Evolutionary conservation across 37 sponge, comb jelly and placozoan species (phyloP).

Genomic region (Oscarella lobularis): DNA sequence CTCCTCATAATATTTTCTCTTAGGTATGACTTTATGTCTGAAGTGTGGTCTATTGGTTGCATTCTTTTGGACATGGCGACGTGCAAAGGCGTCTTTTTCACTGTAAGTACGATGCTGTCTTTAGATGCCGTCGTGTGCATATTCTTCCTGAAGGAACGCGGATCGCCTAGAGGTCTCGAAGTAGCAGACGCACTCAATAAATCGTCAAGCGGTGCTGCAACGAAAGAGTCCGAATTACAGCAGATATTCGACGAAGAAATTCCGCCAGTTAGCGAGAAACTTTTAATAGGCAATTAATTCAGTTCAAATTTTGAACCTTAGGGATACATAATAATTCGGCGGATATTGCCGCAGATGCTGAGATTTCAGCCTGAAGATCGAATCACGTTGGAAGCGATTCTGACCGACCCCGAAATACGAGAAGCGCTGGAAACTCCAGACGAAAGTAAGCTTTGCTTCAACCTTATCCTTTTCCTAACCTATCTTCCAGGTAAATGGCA

Average conservation of each 20-base stretch:
- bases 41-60: conserved; percentile 93
- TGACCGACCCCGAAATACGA: conserved; percentile 45
- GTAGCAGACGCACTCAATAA: neutral
- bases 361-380: conserved; percentile 46
- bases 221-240: neutral
- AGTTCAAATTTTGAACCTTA: neutral
- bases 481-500: too few relatives aligned
- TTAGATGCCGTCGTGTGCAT: neutral
- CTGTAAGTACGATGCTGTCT: conserved; percentile 25
- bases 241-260: neutral
- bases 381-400: conserved; percentile 40
- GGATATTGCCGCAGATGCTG: conserved; percentile 54
- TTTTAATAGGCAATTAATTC: too few relatives aligned
- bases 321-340: conserved; percentile 38
- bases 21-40: conserved; percentile 74
- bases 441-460: conserved; percentile 6
- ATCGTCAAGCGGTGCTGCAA: neutral
- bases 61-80: conserved; percentile 84
- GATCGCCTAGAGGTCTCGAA: too few relatives aligned
- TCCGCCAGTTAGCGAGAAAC: neutral
- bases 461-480: too few relatives aligned
- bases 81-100: conserved; percentile 21
- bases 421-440: conserved; percentile 18
- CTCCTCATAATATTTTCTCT: neutral
- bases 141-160: too few relatives aligned